Percentiles rank a stretch among this genome's conserved stretches.
Conservation (phyloP, 2,888 invertebrate species). For the Cyaniris semiargus region DNA sequence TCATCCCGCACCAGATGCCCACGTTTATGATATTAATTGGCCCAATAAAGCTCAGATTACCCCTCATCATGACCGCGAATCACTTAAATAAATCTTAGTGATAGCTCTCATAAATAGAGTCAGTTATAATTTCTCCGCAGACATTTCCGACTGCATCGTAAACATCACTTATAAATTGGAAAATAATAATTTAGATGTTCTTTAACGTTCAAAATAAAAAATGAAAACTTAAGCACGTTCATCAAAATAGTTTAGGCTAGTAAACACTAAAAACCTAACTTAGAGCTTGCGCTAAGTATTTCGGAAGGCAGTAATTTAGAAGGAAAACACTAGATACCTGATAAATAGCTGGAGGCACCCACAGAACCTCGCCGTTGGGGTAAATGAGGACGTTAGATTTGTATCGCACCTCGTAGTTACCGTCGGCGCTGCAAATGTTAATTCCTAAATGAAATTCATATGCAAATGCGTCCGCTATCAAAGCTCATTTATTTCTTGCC, state of each 20-base stretch:
- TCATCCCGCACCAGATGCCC: neutral
- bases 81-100: neutral
- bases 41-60: neutral
- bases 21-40: neutral
- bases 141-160: neutral
- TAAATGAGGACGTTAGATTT: slow-evolving; percentile 99
- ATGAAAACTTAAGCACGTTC: neutral
- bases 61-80: neutral
- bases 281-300: neutral
- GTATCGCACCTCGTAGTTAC: slow-evolving; percentile 99
- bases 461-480: slow-evolving; percentile 12
- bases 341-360: slow-evolving; percentile 99
- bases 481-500: slow-evolving; percentile 18
- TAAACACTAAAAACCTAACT: neutral
- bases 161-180: neutral
- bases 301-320: slow-evolving; percentile 2
- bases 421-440: slow-evolving; percentile 91
- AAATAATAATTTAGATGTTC: neutral
- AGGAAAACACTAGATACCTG: slow-evolving; percentile 78
- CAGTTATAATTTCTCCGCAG: neutral
- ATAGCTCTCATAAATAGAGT: slow-evolving; percentile 5
- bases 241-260: neutral
- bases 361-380: slow-evolving; percentile 96
- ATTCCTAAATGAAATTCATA: slow-evolving; percentile 20
- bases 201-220: neutral